Conservation (phyloP, 2,113 vertebrate genomes). For the Grammomys dolichurus region DNA sequence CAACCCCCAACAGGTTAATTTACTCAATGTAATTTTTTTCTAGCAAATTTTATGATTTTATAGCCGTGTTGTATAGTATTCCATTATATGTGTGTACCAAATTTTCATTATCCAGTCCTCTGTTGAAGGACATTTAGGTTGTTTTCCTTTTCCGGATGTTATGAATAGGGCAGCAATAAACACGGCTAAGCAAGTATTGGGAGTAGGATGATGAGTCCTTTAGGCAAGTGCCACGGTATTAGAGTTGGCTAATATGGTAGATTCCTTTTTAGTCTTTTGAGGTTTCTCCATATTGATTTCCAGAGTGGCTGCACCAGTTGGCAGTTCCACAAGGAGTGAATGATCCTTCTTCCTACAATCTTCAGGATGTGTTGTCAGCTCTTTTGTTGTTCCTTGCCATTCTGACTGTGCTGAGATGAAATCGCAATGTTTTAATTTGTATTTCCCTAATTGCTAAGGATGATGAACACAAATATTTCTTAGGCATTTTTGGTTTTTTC, state of each 20-base stretch:
- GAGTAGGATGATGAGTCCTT: not conserved
- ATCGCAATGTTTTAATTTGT: not conserved
- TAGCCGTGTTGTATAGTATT: not conserved
- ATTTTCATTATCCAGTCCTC: not conserved
- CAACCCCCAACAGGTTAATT: not conserved
- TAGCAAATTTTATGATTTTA: not conserved
- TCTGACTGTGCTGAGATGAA: not conserved
- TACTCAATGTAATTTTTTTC: not conserved
- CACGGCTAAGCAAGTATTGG: not conserved
- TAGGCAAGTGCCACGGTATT: not conserved
- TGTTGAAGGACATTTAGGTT: not conserved
- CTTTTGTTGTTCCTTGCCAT: not conserved
- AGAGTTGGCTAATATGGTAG: not conserved
- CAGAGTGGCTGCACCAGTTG: not conserved
- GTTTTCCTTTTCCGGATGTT: not conserved
- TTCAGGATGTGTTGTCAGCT: not conserved
- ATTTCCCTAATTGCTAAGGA: not conserved
- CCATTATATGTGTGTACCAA: not conserved
- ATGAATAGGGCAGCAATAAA: not conserved
- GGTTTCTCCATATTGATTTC: not conserved
- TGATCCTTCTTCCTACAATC: not conserved
- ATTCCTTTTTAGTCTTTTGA: not conserved
- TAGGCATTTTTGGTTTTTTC: not conserved
- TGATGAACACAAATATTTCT: not conserved
- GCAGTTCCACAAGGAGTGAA: not conserved